Evolutionary conservation across 2,888 invertebrate genomes (phyloP).

Genomic region (Cryptus viduatorius): DNA sequence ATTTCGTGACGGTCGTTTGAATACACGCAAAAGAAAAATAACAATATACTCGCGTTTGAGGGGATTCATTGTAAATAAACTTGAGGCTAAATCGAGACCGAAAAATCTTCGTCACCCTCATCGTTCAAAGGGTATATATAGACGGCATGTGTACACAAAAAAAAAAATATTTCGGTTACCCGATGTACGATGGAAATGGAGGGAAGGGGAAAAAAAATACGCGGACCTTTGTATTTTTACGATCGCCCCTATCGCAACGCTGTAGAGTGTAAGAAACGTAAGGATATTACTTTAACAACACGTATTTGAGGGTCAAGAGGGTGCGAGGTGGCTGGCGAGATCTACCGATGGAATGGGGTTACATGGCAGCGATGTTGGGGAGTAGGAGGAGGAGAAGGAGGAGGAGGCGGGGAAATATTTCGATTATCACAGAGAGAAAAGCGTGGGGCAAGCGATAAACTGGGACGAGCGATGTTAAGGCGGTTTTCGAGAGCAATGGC

Average conservation of each 20-base stretch:
- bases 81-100: background rate
- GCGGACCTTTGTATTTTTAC: conserved; percentile 41
- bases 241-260: conserved; percentile 27
- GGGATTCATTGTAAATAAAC: background rate
- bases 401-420: conserved; percentile 44
- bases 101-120: background rate
- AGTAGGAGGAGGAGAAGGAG: conserved; percentile 37
- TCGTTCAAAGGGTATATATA: background rate
- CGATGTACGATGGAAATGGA: background rate
- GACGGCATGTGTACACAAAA: background rate
- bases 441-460: conserved; percentile 67
- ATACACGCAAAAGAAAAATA: background rate
- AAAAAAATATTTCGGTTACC: conserved; percentile 18
- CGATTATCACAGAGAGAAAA: conserved; percentile 53
- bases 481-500: conserved; percentile 63
- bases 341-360: conserved; percentile 7
- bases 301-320: conserved; percentile 48
- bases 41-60: background rate
- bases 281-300: conserved; percentile 38
- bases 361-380: background rate
- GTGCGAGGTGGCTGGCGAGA: conserved; percentile 45
- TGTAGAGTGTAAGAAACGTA: conserved; percentile 28
- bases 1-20: no score
- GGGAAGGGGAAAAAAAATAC: background rate
- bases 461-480: conserved; percentile 64